These are phyloP conservation scores for Amphiprion percula DNA, from an alignment of 2,113 vertebrate species.

Conservation along the genomic window DNA sequence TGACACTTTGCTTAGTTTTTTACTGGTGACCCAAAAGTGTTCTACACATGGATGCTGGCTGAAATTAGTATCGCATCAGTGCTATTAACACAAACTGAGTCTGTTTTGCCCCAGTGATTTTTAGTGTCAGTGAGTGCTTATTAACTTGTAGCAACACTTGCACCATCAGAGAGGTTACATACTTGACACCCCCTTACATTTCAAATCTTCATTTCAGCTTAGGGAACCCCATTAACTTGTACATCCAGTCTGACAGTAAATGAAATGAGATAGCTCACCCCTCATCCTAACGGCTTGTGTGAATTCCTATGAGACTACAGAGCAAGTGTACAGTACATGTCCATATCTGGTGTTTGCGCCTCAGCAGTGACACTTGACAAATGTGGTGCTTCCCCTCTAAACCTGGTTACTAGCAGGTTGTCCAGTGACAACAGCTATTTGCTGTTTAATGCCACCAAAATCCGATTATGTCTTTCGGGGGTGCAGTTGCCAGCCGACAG, in stretches of 20 bases:
- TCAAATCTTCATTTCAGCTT: constrained; percentile 59
- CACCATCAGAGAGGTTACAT: constrained; percentile 31
- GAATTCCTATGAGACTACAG: constrained; percentile 57
- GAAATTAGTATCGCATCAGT: too few species aligned
- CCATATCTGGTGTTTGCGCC: constrained; percentile 61
- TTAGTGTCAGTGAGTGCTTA: constrained; percentile 1
- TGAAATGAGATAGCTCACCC: constrained; percentile 49
- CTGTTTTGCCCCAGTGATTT: neutral
- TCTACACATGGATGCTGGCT: too few species aligned
- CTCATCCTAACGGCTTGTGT: constrained; percentile 30
- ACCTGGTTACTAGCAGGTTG: constrained; percentile 78
- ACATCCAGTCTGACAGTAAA: constrained; percentile 63
- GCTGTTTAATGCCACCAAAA: constrained; percentile 81
- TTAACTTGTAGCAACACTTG: constrained; percentile 20
- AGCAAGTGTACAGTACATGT: constrained; percentile 39
- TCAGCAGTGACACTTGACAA: constrained; percentile 82
- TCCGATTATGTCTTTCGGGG: constrained; percentile 81
- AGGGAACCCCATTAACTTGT: constrained; percentile 63
- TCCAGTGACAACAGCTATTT: constrained; percentile 72
- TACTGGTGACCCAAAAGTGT: too few species aligned
- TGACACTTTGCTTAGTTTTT: too few species aligned
- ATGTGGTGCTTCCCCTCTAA: constrained; percentile 69
- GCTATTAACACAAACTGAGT: too few species aligned
- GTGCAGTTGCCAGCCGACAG: constrained; percentile 64
- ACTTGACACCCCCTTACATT: constrained; percentile 7